Percentiles rank a stretch among this genome's conserved stretches.
Conservation (phyloP, 1,140 invertebrate genomes). For the Saccostrea cuccullata region DNA sequence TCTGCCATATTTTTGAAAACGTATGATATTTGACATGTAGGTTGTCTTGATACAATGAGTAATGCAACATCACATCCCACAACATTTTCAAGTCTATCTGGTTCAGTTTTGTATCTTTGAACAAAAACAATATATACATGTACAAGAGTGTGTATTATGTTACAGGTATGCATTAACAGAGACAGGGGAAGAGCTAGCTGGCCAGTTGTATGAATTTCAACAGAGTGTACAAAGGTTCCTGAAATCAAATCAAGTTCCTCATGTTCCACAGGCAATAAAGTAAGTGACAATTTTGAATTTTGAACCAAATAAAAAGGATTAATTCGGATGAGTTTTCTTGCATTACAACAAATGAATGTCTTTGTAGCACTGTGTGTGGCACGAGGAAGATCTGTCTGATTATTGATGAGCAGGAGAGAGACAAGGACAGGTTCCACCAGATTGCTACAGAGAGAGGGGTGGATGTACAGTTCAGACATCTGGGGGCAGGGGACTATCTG, state of each 20-base stretch:
- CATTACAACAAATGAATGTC: background rate
- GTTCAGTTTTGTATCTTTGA: too few species aligned
- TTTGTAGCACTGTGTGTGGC: conserved; percentile 39
- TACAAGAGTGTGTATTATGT: background rate
- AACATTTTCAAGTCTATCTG: too few species aligned
- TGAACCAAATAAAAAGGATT: too few species aligned
- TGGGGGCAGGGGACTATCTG: conserved; percentile 61
- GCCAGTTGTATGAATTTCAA: conserved; percentile 52
- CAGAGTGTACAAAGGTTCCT: conserved; percentile 52
- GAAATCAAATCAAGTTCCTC: conserved; percentile 46
- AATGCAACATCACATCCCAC: too few species aligned
- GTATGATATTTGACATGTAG: too few species aligned
- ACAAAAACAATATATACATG: background rate
- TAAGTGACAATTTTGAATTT: conserved; percentile 2
- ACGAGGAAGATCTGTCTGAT: conserved; percentile 57
- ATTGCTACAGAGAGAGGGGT: conserved; percentile 53
- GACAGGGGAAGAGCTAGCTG: conserved; percentile 53
- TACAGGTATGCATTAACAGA: conserved; percentile 60
- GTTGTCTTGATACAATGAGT: too few species aligned
- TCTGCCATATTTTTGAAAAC: too few species aligned
- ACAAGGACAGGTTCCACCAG: conserved; percentile 51
- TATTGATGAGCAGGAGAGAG: conserved; percentile 62
- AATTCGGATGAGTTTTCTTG: too few species aligned
- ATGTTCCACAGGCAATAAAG: conserved; percentile 44
- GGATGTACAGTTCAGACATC: conserved; percentile 51